These are phyloP conservation scores for Willowsia nigromaculata DNA, from an alignment of 2,888 invertebrate genomes.

Conservation along the genomic window DNA sequence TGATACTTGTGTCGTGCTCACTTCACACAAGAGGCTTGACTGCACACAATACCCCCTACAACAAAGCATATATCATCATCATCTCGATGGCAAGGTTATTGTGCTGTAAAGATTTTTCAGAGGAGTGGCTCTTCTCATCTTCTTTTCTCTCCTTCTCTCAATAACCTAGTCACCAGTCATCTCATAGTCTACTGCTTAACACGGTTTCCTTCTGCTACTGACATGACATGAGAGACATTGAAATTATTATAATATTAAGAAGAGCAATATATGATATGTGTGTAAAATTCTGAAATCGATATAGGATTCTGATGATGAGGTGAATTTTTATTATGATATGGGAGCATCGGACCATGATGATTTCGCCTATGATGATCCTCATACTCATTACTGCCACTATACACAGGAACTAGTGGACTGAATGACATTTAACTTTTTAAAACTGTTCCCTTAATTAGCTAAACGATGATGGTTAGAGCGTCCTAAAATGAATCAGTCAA, in stretches of 20 bases:
- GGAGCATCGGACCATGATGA: conserved; percentile 33
- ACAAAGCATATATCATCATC: neutral
- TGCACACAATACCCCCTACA: neutral
- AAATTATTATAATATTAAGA: neutral
- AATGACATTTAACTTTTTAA: neutral
- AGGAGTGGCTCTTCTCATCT: conserved; percentile 50
- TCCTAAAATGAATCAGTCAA: neutral
- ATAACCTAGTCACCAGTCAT: too few relatives aligned
- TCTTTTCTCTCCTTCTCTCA: neutral
- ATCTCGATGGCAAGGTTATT: conserved; percentile 28
- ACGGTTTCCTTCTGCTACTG: neutral
- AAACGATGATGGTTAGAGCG: neutral
- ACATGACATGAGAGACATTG: neutral
- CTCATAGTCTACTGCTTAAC: neutral
- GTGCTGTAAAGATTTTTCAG: conserved; percentile 31
- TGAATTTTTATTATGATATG: neutral
- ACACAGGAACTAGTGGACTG: neutral
- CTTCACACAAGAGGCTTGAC: neutral
- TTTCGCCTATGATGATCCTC: neutral
- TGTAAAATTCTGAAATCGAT: neutral
- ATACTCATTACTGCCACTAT: neutral
- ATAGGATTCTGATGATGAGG: neutral
- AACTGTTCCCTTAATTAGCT: neutral
- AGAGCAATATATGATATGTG: too few relatives aligned
- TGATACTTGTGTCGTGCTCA: conserved; percentile 22